phyloP scores from a whole-genome alignment of 2,888 invertebrate species.

The Conistra vaccinii region DNA sequence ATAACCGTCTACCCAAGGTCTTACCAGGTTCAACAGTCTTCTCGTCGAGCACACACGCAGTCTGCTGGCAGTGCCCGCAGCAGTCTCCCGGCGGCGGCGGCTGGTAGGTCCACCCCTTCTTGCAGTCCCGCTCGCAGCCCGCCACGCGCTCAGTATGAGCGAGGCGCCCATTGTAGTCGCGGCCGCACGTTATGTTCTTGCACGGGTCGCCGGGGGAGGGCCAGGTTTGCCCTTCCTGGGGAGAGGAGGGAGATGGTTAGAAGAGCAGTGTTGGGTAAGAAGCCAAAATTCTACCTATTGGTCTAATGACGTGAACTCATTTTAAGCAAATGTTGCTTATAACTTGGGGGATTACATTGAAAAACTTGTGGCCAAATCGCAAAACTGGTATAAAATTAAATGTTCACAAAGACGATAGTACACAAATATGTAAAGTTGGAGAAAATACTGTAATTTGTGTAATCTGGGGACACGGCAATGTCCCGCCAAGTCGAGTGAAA shows the following conservation, averaged over 20 bases:
- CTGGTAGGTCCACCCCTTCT: slow-evolving; percentile 91
- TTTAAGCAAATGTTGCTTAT: too few relatives aligned
- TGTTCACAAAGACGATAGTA: too few relatives aligned
- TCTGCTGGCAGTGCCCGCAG: slow-evolving; percentile 92
- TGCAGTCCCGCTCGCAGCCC: slow-evolving; percentile 85
- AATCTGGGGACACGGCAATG: too few relatives aligned
- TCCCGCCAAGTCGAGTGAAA: too few relatives aligned
- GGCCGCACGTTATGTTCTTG: slow-evolving; percentile 87
- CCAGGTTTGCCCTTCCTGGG: slow-evolving; percentile 89
- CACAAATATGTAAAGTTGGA: too few relatives aligned
- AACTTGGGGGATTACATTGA: too few relatives aligned
- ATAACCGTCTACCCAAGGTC: slow-evolving; percentile 8
- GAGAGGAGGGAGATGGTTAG: background rate
- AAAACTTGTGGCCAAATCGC: too few relatives aligned
- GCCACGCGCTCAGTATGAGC: slow-evolving; percentile 81
- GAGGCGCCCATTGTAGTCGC: slow-evolving; percentile 82
- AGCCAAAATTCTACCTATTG: background rate
- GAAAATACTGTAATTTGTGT: too few relatives aligned
- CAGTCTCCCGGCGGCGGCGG: slow-evolving; percentile 84
- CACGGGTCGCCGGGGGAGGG: slow-evolving; percentile 90
- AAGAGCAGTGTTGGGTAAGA: background rate
- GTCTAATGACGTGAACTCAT: background rate
- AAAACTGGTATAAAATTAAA: too few relatives aligned
- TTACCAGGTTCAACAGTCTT: slow-evolving; percentile 86
- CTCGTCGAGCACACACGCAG: slow-evolving; percentile 89